Evolutionary conservation across 2,888 invertebrate genomes (phyloP), one percentile per base, ranked within the genome.

Genomic region (Pasiphila rectangulata): DNA sequence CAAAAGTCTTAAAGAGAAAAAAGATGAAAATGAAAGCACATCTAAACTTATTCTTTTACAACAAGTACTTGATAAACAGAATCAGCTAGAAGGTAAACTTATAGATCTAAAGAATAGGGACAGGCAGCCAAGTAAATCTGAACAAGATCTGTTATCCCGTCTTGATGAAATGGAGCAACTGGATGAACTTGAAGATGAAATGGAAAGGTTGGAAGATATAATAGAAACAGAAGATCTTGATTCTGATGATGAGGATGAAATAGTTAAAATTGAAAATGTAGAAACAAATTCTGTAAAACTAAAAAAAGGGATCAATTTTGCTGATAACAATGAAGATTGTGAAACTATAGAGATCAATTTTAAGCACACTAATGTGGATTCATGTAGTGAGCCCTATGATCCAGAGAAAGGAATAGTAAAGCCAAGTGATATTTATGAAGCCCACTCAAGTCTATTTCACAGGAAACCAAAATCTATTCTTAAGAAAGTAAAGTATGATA

Each of bases 171-270:
- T 92, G 49, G 92, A 92, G 61, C 69, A 77, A 58, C 67, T 86
- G 36, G 89, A 88, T 51, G 84, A 84, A 43, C 61, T 90, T 39
- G 89, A 91, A 72, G 92, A 92, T 79, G 90, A 90, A 69, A 80
- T 91, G 61, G 79, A 90, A 50, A 87, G 90, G 46, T 62, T 72
- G 46, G 63, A 85, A 79, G 49, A 61, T 77, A 55, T 59, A 9
- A 16, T 59, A 13, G 38, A 47, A 43, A 48, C 45, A 39, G 48
- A 48, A 37, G 46, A 50, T 35, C n/a, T 40, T 13, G 48, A 54
- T 27, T 46, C 53, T 35, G 36, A 46, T 27, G 79, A 83, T 61
- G 72, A 78, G 39, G 74, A 77, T 55, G 65, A 72, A 56, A 51
- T 54, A 34, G 71, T 72, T n/a, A 58, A 59, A 40, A 51, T 54